Evolutionary conservation across 2,888 invertebrate species (phyloP).

Genomic region (Acleris cristana): DNA sequence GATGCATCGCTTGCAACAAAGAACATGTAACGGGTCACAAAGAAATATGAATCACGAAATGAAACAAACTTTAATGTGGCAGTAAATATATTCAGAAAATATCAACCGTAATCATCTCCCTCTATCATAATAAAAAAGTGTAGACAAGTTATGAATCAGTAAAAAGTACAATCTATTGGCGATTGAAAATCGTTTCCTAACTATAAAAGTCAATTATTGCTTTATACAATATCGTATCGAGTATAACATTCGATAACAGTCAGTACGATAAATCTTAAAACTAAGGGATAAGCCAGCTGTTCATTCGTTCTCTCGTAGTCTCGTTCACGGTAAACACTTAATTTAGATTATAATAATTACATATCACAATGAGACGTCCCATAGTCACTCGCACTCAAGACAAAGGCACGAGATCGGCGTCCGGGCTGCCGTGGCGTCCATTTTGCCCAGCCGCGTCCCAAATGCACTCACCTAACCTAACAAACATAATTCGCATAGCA

Average conservation of each 20-base stretch:
- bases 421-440: slow-evolving; percentile 24
- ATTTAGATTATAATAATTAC: slow-evolving; percentile 83
- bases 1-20: slow-evolving; percentile 39
- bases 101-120: slow-evolving; percentile 75
- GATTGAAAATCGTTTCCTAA: slow-evolving; percentile 71
- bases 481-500: slow-evolving; percentile 22
- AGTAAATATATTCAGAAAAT: slow-evolving; percentile 84
- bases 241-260: slow-evolving; percentile 74
- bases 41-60: slow-evolving; percentile 47
- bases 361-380: slow-evolving; percentile 83
- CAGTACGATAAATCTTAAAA: slow-evolving; percentile 65
- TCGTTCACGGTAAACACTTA: slow-evolving; percentile 80
- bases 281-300: slow-evolving; percentile 70
- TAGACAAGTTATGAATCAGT: slow-evolving; percentile 64
- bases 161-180: slow-evolving; percentile 72
- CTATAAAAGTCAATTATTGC: slow-evolving; percentile 78
- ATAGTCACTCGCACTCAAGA: slow-evolving; percentile 76
- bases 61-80: slow-evolving; percentile 66
- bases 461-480: slow-evolving; percentile 14
- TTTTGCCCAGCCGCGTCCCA: slow-evolving; percentile 6
- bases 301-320: slow-evolving; percentile 73
- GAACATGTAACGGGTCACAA: slow-evolving; percentile 28
- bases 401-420: slow-evolving; percentile 79
- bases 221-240: slow-evolving; percentile 81
- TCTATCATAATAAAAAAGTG: slow-evolving; percentile 74